Evolutionary conservation across 2,797 vertebrate genomes (phyloP), one percentile per base, ranked within the genome.

Genomic region (Loriculus beryllinus): DNA sequence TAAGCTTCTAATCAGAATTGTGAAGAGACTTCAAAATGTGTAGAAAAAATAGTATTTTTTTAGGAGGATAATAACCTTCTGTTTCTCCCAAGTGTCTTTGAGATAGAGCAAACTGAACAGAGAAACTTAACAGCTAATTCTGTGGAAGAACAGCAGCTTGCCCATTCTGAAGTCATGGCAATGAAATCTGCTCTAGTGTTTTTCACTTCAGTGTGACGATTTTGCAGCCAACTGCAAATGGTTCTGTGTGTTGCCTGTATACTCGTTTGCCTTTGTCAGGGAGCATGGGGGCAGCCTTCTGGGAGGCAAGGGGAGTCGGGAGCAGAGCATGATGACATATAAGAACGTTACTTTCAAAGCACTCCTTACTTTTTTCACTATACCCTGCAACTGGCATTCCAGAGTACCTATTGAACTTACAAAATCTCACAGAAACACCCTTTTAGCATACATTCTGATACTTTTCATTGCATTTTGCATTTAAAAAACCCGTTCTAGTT

Each of bases 181-280:
- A 9, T 67, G 37, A 80, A 70, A 33, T 49, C 51, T 86, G 56
- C 70, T 70, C 47, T 71, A 52, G 57, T 29, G 20, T 25, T 60
- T 81, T 25, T 80, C 14, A n/a, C 54, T 13, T 72, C 3, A 3
- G 14, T 37, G 33, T 31, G 33, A 33, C 31, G 39, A 29, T 51
- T 87, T 40, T 70, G 35, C 35, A 60, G 2, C 45, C 17, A 59
- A 2, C 35, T 39, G 64, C 39, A 64, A 29, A 42, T 39, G n/a
- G 67, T 74, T 84, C n/a, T 16, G 12, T 0, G 0, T 37, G 54
- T 45, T 59, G 28, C 16, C 59, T 74, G 33, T 77, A 49, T 0
- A 0, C 33, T 81, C 5, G 0, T 56, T 64, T 48, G 25, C 21
- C 35, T 22, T 49, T 63, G 49, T 54, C 19, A 22, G 60, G 26